Base-by-base conservation (phyloP, 2,888 invertebrate species). In the Sminthurinus aureus region DNA sequence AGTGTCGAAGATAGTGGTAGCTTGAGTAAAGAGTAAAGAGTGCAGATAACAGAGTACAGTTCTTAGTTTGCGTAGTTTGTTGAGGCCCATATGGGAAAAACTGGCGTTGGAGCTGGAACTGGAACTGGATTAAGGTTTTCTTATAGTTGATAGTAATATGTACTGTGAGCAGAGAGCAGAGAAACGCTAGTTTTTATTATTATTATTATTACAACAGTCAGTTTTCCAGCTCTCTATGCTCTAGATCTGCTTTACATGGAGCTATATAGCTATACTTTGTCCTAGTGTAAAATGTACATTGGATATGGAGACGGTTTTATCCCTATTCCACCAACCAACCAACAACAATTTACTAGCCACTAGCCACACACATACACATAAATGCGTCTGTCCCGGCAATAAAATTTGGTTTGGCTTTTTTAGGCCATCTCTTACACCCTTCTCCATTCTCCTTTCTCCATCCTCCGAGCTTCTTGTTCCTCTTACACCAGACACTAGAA, bases 261-360 rank as follows among this genome's bases (percentile, higher is more conserved):
- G 58, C 58, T 15, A 11, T 67, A 12, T n/a, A 67, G n/a, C 67
- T 67, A 12, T 18, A 8, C 6, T 18, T 67, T 9, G 6, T 67
- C 67, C n/a, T 13, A 9, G 11, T 6, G 67, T 13, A 67, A 67
- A 13, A n/a, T 67, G 67, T 18, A 8, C 67, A n/a, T n/a, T n/a
- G n/a, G n/a, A n/a, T 22, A 24, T 71, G 24, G 24, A 22, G 18
- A 58, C 18, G 13, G 58, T 0, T 26, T 71, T 22, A 71, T 71
- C 20, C 24, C 18, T 71, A 71, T 69, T 69, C 3, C 22, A 69
- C 26, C 8, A 24, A 71, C 26, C 8, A 24, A 71, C 67, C 67
- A 67, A 67, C 67, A 11, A 67, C 71, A 71, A 71, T 71, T 71
- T 71, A 71, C 71, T 71, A 71, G 71, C 71, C 38, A 38, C 38